These are phyloP conservation scores for Microctenopoma lineatum DNA, from an alignment of 2,797 vertebrate species.

Conservation along the genomic window DNA sequence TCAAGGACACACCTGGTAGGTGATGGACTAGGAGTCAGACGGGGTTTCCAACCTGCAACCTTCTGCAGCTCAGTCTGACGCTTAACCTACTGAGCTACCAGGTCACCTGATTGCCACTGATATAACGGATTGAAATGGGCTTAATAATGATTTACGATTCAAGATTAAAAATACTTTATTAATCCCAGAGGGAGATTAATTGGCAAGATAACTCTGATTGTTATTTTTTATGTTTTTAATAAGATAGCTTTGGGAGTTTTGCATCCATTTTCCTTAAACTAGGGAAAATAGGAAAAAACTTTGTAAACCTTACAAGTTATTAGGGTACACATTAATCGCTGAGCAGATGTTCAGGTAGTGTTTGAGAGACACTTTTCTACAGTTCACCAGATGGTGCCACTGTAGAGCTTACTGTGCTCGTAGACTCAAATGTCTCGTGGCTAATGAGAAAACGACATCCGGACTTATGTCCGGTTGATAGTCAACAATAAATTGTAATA, in stretches of 20 bases:
- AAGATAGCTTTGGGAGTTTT: too few relatives aligned
- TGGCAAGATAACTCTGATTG: too few relatives aligned
- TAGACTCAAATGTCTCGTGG: slow-evolving; percentile 16
- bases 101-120: too few relatives aligned
- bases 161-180: too few relatives aligned
- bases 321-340: not conserved
- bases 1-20: too few relatives aligned
- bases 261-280: not conserved
- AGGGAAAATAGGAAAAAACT: not conserved
- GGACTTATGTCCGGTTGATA: not conserved
- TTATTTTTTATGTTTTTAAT: too few relatives aligned
- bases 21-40: too few relatives aligned
- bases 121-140: not conserved
- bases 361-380: slow-evolving; percentile 46
- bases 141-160: too few relatives aligned
- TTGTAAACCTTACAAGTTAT: not conserved
- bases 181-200: too few relatives aligned
- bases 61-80: too few relatives aligned
- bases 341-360: not conserved
- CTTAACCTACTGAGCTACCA: too few relatives aligned
- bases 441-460: slow-evolving; percentile 7
- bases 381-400: slow-evolving; percentile 76
- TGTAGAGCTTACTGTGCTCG: slow-evolving; percentile 52
- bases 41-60: too few relatives aligned
- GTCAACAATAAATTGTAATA: not conserved